Evolutionary conservation across 2,797 vertebrate species (phyloP), one percentile per base, ranked within the genome.

Genomic region (Coregonus sp.): DNA sequence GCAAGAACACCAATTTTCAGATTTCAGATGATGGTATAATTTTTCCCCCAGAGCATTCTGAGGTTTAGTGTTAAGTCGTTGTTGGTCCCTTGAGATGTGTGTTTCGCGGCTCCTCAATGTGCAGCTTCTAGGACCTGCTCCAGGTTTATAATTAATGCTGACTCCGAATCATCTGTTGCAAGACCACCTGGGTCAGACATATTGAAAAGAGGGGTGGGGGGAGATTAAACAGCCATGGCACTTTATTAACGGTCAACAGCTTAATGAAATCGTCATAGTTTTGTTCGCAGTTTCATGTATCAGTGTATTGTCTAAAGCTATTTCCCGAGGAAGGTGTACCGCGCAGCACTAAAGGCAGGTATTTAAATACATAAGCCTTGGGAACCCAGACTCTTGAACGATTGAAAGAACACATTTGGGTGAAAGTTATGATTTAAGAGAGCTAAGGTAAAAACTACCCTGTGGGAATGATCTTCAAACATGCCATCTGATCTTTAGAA

Each of bases 101-200:
- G 20, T 63, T 63, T 63, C 25, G 59, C 25, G 20, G 59, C 59
- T 63, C 59, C 59, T 25, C 59, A 63, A 63, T 25, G 20, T 25
- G 20, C 59, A 63, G 70, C n/a, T 40, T 47, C n/a, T 18, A 37
- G 50, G 54, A 73, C 25, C 14, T 35, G 52, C 72, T 66, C 63
- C 65, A 71, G 15, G 59, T 33, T 12, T 54, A 70, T 61, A 67
- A 79, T 79, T 78, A 74, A 78, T 67, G 35, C 72, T 74, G 72
- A 65, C 66, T 73, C 52, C 40, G 35, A 67, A 73, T 51, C 7
- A 67, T 74, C 61, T 74, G 59, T 66, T 47, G 59, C 59, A 63
- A 7, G 59, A 63, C 59, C 59, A 63, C 59, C 59, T 63, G 59
- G 20, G 20, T 63, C 20, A 59, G 59, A 20, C n/a, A 6, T 25